A percentile compares a stretch with the other conserved stretches of the same genome.
Evolutionary conservation across 2,888 invertebrate genomes (phyloP).

Genomic region (Pachycephus smyrnensis): DNA sequence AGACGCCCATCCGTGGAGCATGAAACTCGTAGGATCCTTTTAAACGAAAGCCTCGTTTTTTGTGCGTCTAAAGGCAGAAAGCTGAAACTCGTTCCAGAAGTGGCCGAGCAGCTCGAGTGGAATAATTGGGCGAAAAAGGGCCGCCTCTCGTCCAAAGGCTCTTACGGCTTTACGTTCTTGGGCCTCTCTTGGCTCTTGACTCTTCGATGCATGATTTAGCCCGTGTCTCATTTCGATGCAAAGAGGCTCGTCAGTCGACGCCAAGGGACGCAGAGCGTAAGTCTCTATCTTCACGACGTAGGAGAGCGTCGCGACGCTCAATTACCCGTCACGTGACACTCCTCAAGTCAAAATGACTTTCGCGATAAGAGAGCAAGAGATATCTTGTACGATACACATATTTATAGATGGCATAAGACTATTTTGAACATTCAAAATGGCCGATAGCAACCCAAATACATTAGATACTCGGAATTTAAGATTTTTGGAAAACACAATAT

Average conservation of each 20-base stretch:
- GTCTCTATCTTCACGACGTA: not conserved
- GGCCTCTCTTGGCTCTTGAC: constrained; percentile 30
- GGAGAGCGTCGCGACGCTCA: not conserved
- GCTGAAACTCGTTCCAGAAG: constrained; percentile 42
- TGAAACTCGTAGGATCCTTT: not conserved
- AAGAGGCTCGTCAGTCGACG: constrained; percentile 22
- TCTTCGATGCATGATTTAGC: constrained; percentile 28
- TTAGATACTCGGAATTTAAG: too few species aligned
- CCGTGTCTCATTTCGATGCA: constrained; percentile 37
- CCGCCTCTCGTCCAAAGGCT: constrained; percentile 3
- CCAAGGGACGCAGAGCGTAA: not conserved
- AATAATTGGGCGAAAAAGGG: constrained; percentile 42
- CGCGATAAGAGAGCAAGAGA: not conserved
- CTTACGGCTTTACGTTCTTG: constrained; percentile 26
- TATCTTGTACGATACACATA: not conserved
- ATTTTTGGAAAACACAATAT: too few species aligned
- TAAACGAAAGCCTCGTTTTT: not conserved
- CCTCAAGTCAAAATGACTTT: not conserved
- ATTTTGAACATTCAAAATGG: too few species aligned
- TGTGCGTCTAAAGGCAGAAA: constrained; percentile 26
- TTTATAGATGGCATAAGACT: too few species aligned
- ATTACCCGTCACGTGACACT: not conserved
- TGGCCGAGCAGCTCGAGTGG: constrained; percentile 40
- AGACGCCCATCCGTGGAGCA: not conserved
- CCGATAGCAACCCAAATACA: too few species aligned